These are phyloP conservation scores for Sclerodermus sp. DNA, from an alignment of 2,888 invertebrate species.

Conservation along the genomic window DNA sequence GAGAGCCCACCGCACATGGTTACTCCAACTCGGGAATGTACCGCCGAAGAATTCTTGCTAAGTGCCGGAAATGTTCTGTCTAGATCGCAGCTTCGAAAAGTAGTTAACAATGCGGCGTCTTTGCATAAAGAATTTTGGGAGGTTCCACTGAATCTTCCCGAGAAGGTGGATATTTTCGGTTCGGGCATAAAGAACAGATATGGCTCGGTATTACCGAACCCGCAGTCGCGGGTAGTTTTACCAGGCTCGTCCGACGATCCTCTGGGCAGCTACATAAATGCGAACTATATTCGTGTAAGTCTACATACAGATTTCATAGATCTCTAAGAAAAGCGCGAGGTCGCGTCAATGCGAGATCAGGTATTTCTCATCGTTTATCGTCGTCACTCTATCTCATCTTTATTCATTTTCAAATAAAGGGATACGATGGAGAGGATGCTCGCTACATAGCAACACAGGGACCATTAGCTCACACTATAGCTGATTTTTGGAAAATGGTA, in stretches of 20 bases:
- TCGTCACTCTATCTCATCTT: too few species aligned
- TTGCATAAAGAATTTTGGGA: conserved; percentile 93
- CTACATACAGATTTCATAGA: too few species aligned
- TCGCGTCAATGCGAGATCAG: too few species aligned
- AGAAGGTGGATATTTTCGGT: conserved; percentile 85
- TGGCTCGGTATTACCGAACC: conserved; percentile 86
- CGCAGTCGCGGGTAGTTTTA: conserved; percentile 80
- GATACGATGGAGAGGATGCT: conserved; percentile 83
- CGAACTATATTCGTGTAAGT: conserved; percentile 86
- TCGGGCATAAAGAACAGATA: conserved; percentile 89
- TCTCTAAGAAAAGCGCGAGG: too few species aligned
- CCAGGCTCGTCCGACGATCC: conserved; percentile 63
- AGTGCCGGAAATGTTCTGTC: conserved; percentile 63
- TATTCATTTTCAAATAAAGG: conserved; percentile 62
- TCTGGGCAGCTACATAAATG: conserved; percentile 80
- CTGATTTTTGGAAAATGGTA: conserved; percentile 91
- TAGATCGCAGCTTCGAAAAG: conserved; percentile 59
- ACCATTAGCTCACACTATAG: conserved; percentile 84
- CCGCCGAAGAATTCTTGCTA: conserved; percentile 62
- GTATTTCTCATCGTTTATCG: too few species aligned
- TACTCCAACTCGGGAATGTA: conserved; percentile 64
- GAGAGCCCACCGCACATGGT: conserved; percentile 56
- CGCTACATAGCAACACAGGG: conserved; percentile 93
- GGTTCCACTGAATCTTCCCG: conserved; percentile 88
- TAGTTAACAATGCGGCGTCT: conserved; percentile 58